Evolutionary conservation across 2,797 vertebrate species (phyloP).

Genomic region (Paedocypris micromegethes): DNA sequence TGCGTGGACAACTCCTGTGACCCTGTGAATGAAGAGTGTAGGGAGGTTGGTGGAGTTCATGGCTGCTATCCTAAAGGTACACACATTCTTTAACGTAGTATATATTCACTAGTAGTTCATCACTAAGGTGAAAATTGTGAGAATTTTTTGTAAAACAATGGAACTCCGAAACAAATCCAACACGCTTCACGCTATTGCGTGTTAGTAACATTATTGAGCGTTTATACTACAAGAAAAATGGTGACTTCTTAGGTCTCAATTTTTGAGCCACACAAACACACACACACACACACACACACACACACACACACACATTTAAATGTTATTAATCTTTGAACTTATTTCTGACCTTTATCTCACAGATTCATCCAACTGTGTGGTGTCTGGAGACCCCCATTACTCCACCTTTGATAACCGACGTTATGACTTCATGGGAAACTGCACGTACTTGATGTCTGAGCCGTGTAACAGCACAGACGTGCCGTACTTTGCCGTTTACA

Average conservation of each 20-base stretch:
- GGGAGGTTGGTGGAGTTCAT: conserved; percentile 56
- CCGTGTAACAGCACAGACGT: conserved; percentile 60
- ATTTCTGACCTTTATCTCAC: conserved; percentile 1
- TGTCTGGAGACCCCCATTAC: conserved; percentile 71
- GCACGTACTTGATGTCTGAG: conserved; percentile 69
- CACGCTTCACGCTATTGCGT: too few species aligned
- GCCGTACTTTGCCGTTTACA: conserved; percentile 66
- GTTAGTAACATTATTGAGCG: too few species aligned
- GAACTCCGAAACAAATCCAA: too few species aligned
- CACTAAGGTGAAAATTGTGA: too few species aligned
- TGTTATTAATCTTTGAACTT: background rate
- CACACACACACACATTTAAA: background rate
- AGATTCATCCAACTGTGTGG: conserved; percentile 64
- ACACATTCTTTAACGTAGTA: background rate
- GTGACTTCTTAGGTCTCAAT: too few species aligned
- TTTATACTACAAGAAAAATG: too few species aligned
- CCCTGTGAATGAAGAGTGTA: conserved; percentile 66
- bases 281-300: too few species aligned
- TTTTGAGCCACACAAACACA: too few species aligned
- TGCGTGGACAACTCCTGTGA: conserved; percentile 69
- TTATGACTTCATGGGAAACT: conserved; percentile 77
- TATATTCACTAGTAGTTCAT: too few species aligned
- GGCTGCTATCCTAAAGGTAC: conserved; percentile 73
- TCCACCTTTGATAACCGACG: conserved; percentile 66
- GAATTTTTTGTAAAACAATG: too few species aligned